These are phyloP conservation scores for Lasioglossum lativentre DNA, from an alignment of 2,888 invertebrate species.

Conservation along the genomic window DNA sequence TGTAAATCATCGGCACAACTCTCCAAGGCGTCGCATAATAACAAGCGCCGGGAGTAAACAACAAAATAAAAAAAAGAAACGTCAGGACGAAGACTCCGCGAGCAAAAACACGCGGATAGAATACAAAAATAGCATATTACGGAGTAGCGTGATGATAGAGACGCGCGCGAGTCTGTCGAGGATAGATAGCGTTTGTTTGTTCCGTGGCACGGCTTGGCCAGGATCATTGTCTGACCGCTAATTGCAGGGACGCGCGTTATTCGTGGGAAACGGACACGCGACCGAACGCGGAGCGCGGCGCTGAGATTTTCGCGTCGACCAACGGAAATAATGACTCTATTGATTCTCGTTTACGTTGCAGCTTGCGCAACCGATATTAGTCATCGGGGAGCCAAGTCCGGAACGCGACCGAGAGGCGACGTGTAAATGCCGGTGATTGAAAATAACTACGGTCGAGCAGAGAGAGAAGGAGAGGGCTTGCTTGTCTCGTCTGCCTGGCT, in stretches of 20 bases:
- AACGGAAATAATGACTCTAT: conserved; percentile 47
- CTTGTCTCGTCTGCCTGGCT: not conserved
- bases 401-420: conserved; percentile 21
- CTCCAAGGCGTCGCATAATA: not conserved
- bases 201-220: not conserved
- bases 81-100: not conserved
- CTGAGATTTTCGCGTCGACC: conserved; percentile 19
- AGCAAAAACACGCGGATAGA: not conserved
- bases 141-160: no score
- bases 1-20: not conserved
- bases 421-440: conserved; percentile 51
- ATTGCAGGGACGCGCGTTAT: conserved; percentile 37
- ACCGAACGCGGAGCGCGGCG: conserved; percentile 11
- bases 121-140: not conserved
- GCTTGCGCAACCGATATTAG: conserved; percentile 61
- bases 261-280: conserved; percentile 42
- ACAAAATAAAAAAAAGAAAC: not conserved
- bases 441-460: conserved; percentile 42
- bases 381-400: conserved; percentile 41
- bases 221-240: conserved; percentile 19
- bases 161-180: no score
- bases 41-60: not conserved
- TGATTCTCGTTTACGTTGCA: conserved; percentile 47
- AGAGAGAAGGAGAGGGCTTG: not conserved
- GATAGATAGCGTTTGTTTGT: not conserved